Evolutionary conservation across 2,797 vertebrate species (phyloP).

Genomic region (Coregonus suidteri): DNA sequence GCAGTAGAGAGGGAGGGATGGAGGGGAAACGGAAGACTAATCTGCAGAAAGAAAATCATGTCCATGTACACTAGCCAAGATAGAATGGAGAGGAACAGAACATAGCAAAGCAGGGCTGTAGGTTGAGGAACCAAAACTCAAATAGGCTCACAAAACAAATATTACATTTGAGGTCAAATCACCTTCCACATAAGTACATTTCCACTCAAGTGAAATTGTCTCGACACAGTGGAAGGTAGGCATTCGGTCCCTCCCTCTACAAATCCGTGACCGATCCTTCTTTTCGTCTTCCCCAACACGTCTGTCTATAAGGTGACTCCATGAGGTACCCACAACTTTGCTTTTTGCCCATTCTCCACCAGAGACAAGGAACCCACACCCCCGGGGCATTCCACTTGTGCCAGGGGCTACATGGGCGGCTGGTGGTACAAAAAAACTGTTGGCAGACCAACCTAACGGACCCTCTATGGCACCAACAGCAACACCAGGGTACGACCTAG

Average conservation of each 20-base stretch:
- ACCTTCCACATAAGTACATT: too few species aligned
- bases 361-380: constrained; percentile 82
- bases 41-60: neutral
- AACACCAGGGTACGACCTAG: constrained; percentile 85
- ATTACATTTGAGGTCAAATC: too few species aligned
- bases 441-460: constrained; percentile 93
- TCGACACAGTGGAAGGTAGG: too few species aligned
- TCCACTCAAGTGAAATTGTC: too few species aligned
- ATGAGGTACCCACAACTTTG: constrained; percentile 88
- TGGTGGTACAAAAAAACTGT: constrained; percentile 97
- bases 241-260: too few species aligned
- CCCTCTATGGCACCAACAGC: constrained; percentile 80
- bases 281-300: neutral
- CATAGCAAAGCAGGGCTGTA: too few species aligned
- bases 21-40: neutral
- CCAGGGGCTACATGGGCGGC: constrained; percentile 85
- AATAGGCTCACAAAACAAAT: too few species aligned
- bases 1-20: constrained; percentile 71
- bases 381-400: constrained; percentile 82
- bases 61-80: neutral
- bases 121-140: too few species aligned
- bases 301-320: constrained; percentile 81
- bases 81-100: too few species aligned
- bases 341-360: constrained; percentile 88
- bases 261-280: too few species aligned